These are phyloP conservation scores for Spodoptera litura DNA, from an alignment of 1,140 invertebrate genomes.

Conservation along the genomic window DNA sequence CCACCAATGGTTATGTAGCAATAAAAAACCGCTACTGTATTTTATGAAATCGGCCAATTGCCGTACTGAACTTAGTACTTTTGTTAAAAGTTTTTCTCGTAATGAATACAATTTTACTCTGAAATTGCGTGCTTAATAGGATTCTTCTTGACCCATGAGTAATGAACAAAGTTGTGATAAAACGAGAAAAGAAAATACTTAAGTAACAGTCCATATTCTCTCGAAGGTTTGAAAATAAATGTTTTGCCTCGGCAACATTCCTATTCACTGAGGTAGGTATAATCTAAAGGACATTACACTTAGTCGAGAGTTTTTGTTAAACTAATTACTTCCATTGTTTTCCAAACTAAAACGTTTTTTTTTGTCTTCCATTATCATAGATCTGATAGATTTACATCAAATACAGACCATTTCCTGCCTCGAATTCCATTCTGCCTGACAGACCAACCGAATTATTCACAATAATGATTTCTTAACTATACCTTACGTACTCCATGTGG, in stretches of 20 bases:
- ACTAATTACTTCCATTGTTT: slow-evolving; percentile 57
- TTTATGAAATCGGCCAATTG: slow-evolving; percentile 11
- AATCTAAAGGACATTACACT: slow-evolving; percentile 46
- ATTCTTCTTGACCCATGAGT: slow-evolving; percentile 21
- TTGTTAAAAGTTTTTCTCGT: slow-evolving; percentile 21
- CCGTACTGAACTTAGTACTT: slow-evolving; percentile 1
- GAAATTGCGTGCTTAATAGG: slow-evolving; percentile 31
- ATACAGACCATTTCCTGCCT: slow-evolving; percentile 51
- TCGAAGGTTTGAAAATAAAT: slow-evolving; percentile 2
- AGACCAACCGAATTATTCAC: slow-evolving; percentile 43
- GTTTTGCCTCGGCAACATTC: slow-evolving; percentile 12
- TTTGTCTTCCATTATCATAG: slow-evolving; percentile 51
- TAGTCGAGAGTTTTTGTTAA: slow-evolving; percentile 37
- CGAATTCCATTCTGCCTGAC: slow-evolving; percentile 51
- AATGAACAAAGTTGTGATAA: slow-evolving; percentile 27
- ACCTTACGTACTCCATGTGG: slow-evolving; percentile 38
- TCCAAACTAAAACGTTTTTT: slow-evolving; percentile 50
- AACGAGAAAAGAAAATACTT: slow-evolving; percentile 23
- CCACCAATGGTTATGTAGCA: not conserved
- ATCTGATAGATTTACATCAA: slow-evolving; percentile 55
- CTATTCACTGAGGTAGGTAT: not conserved
- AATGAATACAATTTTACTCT: slow-evolving; percentile 20
- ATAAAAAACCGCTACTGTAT: not conserved
- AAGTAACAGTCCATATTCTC: slow-evolving; percentile 23
- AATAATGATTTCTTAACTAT: slow-evolving; percentile 51